Conservation (phyloP, 2,797 vertebrate genomes). For the Dromococcyx pavoninus region DNA sequence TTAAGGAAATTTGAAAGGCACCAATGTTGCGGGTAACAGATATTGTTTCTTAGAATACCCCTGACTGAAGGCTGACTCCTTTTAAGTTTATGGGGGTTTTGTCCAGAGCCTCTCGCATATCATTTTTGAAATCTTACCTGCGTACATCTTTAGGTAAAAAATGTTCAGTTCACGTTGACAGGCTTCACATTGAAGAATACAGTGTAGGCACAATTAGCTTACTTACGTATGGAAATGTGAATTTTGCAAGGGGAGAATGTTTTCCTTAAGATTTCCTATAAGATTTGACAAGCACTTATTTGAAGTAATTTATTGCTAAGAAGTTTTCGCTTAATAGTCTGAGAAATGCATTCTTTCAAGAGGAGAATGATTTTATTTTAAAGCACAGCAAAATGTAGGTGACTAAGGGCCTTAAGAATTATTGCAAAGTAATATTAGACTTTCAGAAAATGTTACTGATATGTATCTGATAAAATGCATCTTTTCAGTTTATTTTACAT, state of each 20-base stretch:
- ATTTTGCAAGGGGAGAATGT: neutral
- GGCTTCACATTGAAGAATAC: neutral
- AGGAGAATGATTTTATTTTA: slow-evolving; percentile 5
- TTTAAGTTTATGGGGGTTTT: neutral
- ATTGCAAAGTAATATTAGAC: neutral
- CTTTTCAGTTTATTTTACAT: neutral
- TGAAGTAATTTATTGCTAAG: neutral
- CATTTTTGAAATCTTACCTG: neutral
- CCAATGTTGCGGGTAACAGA: neutral
- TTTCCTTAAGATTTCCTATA: neutral
- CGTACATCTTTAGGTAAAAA: neutral
- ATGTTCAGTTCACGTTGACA: neutral
- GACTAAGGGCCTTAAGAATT: neutral
- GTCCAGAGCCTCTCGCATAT: neutral
- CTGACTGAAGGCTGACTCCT: neutral
- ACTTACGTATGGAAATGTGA: neutral
- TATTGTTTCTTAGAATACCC: neutral
- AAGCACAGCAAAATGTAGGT: neutral
- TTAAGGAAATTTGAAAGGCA: neutral
- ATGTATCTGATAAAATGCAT: neutral
- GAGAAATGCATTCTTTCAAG: neutral
- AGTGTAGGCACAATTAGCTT: neutral
- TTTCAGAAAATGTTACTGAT: neutral
- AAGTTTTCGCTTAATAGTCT: neutral
- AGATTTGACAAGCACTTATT: neutral